A percentile compares a stretch with the other conserved stretches of the same genome.
These are phyloP conservation scores for Brachyptera putata DNA, from an alignment of 2,888 invertebrate species.

Conservation along the genomic window DNA sequence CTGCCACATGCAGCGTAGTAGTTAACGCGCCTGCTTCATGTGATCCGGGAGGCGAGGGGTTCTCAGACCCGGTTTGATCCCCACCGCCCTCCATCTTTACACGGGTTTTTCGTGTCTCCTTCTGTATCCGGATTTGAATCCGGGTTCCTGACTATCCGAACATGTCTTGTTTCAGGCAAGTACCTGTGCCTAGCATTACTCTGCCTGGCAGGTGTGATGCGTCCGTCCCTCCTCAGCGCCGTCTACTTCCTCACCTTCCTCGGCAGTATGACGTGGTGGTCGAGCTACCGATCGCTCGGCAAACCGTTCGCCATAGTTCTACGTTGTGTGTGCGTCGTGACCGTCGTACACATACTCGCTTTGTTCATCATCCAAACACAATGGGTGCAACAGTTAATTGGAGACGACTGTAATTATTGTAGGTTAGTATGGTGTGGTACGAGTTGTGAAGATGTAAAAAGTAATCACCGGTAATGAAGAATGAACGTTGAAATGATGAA, in stretches of 20 bases:
- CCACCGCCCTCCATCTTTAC: too few species aligned
- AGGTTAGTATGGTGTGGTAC: too few species aligned
- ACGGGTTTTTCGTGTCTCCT: too few species aligned
- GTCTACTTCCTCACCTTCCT: conserved; percentile 86
- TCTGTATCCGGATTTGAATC: too few species aligned
- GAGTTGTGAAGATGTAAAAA: too few species aligned
- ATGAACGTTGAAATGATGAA: too few species aligned
- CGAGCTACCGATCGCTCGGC: conserved; percentile 70
- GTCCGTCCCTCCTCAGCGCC: conserved; percentile 78
- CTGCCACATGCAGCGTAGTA: too few species aligned
- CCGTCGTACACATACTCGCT: conserved; percentile 67
- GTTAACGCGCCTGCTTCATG: too few species aligned
- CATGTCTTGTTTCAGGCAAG: conserved; percentile 28
- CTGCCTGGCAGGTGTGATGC: conserved; percentile 69
- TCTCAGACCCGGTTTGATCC: too few species aligned
- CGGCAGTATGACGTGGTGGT: conserved; percentile 81
- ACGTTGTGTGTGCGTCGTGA: conserved; percentile 66
- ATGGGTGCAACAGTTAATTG: conserved; percentile 66
- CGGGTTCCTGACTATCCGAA: too few species aligned
- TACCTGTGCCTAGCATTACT: conserved; percentile 56
- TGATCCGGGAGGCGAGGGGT: too few species aligned
- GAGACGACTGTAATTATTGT: conserved; percentile 27
- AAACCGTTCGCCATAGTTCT: conserved; percentile 72
- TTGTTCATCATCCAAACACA: conserved; percentile 81
- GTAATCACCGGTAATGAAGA: too few species aligned